These are phyloP conservation scores for Lepisosteus osseus DNA, from an alignment of 2,113 vertebrate species.

Conservation along the genomic window DNA sequence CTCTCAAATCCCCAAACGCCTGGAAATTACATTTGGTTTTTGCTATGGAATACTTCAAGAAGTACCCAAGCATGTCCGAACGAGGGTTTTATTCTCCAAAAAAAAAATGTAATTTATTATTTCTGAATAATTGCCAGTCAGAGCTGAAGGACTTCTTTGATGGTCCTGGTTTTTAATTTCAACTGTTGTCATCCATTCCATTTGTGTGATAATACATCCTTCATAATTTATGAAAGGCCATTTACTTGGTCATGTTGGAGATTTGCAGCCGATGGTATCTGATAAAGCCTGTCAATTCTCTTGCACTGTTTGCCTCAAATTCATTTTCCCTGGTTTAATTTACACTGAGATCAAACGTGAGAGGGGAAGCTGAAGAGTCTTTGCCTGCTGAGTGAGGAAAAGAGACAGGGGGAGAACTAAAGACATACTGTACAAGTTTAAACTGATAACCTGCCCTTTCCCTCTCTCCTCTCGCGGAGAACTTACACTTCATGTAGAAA, in stretches of 20 bases:
- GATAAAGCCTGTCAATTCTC: slow-evolving; percentile 35
- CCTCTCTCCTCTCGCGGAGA: background rate
- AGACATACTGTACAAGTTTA: background rate
- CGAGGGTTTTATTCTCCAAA: background rate
- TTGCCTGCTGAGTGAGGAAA: no score
- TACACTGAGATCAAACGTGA: slow-evolving; percentile 1
- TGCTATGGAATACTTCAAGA: no score
- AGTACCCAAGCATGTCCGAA: background rate
- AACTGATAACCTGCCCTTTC: background rate
- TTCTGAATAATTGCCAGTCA: slow-evolving; percentile 27
- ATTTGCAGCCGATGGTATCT: slow-evolving; percentile 39
- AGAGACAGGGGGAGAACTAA: no score
- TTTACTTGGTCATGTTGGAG: slow-evolving; percentile 44
- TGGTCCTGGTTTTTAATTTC: slow-evolving; percentile 37
- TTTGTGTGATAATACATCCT: slow-evolving; percentile 46
- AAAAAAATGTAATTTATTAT: slow-evolving; percentile 31
- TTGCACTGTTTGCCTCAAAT: background rate
- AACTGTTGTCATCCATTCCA: slow-evolving; percentile 38
- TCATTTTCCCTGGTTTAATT: slow-evolving; percentile 8
- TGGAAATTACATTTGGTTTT: no score
- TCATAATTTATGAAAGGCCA: slow-evolving; percentile 50
- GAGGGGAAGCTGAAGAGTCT: no score
- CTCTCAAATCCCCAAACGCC: no score
- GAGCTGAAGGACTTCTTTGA: slow-evolving; percentile 19
- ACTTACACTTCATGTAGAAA: no score